Conservation (phyloP, 2,888 invertebrate species). For the Elegia similella region DNA sequence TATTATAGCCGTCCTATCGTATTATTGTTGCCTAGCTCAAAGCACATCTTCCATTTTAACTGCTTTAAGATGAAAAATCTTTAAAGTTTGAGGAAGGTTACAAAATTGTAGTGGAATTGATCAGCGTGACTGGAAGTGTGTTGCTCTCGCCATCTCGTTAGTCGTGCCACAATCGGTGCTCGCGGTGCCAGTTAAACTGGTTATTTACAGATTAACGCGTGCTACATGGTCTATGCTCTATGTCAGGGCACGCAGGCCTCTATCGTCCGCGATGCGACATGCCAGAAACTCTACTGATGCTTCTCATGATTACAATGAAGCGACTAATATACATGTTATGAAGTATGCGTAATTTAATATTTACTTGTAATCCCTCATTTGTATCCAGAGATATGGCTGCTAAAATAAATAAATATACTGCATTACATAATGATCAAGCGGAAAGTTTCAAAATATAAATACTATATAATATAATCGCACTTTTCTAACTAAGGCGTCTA, state of each 20-base stretch:
- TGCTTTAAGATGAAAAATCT: background rate
- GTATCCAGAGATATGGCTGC: conserved; percentile 71
- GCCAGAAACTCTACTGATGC: conserved; percentile 28
- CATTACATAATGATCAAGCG: conserved; percentile 56
- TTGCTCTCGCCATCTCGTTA: conserved; percentile 1
- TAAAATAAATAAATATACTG: conserved; percentile 67
- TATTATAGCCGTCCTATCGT: background rate
- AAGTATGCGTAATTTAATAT: conserved; percentile 54
- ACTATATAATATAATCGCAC: conserved; percentile 26
- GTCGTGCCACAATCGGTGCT: conserved; percentile 11
- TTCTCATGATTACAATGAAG: conserved; percentile 42
- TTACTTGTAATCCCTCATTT: conserved; percentile 68
- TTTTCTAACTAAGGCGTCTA: conserved; percentile 7
- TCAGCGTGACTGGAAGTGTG: conserved; percentile 7
- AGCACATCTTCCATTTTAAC: background rate
- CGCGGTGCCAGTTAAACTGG: conserved; percentile 15
- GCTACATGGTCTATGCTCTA: conserved; percentile 18
- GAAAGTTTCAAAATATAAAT: conserved; percentile 48
- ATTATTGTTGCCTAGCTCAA: background rate
- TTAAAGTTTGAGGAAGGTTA: background rate
- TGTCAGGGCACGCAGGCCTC: conserved; percentile 1
- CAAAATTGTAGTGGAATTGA: background rate
- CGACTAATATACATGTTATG: conserved; percentile 59
- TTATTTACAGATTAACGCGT: conserved; percentile 28
- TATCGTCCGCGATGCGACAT: conserved; percentile 19